phyloP scores from a whole-genome alignment of 2,113 vertebrate genomes.

The Cynocephalus volans region DNA sequence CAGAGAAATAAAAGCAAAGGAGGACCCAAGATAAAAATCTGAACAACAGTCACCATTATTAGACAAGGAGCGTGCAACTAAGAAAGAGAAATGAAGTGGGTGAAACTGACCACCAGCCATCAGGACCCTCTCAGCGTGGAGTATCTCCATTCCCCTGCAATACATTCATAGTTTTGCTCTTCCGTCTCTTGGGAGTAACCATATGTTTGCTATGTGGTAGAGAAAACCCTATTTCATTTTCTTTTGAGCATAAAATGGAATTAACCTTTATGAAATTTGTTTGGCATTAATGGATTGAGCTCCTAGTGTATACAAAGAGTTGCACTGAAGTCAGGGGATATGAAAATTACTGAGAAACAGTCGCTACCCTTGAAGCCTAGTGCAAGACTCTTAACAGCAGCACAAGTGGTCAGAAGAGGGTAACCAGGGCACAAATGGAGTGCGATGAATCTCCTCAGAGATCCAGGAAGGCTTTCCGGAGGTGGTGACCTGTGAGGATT shows the following conservation, averaged over 20 bases:
- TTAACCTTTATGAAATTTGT: neutral
- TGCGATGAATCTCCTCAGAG: neutral
- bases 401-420: neutral
- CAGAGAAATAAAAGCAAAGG: neutral
- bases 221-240: neutral
- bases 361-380: neutral
- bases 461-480: neutral
- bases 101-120: neutral
- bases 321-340: neutral
- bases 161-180: neutral
- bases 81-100: neutral
- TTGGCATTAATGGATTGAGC: neutral
- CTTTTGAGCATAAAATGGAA: neutral
- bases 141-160: neutral
- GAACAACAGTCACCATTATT: accelerated
- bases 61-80: neutral
- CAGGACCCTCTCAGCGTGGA: neutral
- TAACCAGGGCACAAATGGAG: neutral
- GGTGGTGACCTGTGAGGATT: too few relatives aligned
- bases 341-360: too few relatives aligned
- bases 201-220: accelerated
- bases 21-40: neutral
- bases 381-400: neutral
- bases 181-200: neutral
- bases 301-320: too few relatives aligned